Percentiles rank a stretch among this genome's conserved stretches.
Evolutionary conservation across 2,888 invertebrate genomes (phyloP).

Genomic region (Amphipoea lucens): DNA sequence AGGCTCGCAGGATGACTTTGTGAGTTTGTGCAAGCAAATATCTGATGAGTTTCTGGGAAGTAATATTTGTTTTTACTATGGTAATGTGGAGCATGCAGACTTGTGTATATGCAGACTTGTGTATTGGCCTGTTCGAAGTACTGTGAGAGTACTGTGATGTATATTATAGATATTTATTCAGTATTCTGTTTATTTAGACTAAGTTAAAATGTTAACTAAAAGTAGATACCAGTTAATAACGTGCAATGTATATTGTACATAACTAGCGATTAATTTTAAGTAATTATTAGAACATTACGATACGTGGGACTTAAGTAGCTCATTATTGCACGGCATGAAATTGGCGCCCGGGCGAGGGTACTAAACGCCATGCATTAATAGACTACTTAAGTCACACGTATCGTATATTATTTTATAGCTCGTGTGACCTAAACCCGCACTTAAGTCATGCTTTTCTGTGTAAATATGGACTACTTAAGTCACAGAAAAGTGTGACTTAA

Average conservation of each 20-base stretch:
- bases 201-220: not conserved
- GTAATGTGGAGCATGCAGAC: not conserved
- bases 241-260: constrained; percentile 42
- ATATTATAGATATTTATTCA: not conserved
- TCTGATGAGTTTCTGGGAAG: not conserved
- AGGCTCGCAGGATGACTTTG: not conserved
- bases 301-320: not conserved
- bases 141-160: not conserved
- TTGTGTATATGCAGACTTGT: not conserved
- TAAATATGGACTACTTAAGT: not conserved
- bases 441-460: not conserved
- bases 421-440: not conserved
- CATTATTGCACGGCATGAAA: not conserved
- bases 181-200: constrained; percentile 9
- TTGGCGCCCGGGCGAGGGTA: no score
- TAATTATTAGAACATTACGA: not conserved
- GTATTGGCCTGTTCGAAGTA: not conserved
- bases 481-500: not conserved
- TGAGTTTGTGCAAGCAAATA: not conserved
- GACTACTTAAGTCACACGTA: not conserved
- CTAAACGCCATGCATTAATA: no score
- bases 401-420: not conserved
- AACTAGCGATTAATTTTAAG: constrained; percentile 16
- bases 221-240: constrained; percentile 8
- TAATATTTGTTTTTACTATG: not conserved